A percentile compares a stretch with the other conserved stretches of the same genome.
These are phyloP conservation scores for Loriculus beryllinus DNA, from an alignment of 2,797 vertebrate genomes.

Conservation along the genomic window DNA sequence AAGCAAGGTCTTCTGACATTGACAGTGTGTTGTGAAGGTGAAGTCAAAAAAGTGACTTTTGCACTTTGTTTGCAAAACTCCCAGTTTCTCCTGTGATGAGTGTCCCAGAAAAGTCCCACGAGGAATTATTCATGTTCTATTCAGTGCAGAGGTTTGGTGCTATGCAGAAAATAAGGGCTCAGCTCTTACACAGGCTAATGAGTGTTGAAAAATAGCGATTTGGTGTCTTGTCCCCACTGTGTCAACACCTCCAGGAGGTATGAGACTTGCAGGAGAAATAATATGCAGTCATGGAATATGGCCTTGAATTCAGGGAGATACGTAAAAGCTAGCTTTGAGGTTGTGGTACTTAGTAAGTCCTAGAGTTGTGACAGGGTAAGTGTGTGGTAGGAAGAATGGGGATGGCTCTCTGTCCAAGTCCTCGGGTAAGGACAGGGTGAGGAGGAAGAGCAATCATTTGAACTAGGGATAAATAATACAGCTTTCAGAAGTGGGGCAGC, in stretches of 20 bases:
- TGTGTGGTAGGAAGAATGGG: neutral
- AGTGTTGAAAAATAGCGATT: neutral
- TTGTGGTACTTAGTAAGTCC: neutral
- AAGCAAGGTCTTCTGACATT: neutral
- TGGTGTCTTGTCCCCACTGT: neutral
- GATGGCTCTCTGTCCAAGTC: neutral
- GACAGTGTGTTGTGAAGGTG: neutral
- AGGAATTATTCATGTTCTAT: neutral
- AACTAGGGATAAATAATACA: neutral
- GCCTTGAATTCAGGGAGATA: neutral
- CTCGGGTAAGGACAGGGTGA: too few species aligned
- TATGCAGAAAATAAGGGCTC: neutral
- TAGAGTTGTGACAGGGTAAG: neutral
- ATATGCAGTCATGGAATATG: neutral
- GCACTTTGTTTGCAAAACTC: neutral
- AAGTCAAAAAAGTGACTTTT: neutral
- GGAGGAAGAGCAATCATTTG: neutral
- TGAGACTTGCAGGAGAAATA: neutral
- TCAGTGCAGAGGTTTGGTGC: neutral
- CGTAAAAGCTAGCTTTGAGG: neutral
- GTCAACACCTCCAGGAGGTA: neutral
- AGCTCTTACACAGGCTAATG: neutral
- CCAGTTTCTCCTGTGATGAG: neutral
- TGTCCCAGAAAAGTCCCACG: constrained; percentile 8
- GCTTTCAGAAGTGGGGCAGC: neutral